Evolutionary conservation across 2,113 vertebrate genomes (phyloP).

Genomic region (Oreochromis niloticus): DNA sequence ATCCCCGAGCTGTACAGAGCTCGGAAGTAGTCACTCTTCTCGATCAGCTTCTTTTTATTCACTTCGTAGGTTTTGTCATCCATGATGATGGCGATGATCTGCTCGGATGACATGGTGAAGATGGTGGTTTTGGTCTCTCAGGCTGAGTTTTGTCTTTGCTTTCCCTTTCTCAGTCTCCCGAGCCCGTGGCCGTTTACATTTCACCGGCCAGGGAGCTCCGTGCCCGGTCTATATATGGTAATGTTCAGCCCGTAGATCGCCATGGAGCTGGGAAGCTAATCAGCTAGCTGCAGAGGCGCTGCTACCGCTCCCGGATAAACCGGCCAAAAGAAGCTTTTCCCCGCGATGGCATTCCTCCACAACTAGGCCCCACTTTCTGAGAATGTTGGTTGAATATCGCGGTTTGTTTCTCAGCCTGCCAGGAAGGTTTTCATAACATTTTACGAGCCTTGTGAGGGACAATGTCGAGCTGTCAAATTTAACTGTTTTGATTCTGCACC

Average conservation of each 20-base stretch:
- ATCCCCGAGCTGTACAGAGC: constrained; percentile 94
- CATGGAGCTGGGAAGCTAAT: constrained; percentile 15
- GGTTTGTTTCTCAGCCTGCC: neutral
- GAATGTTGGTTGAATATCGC: neutral
- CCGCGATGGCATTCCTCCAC: neutral
- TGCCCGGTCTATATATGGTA: constrained; percentile 71
- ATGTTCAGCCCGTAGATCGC: constrained; percentile 56
- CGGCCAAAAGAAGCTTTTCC: neutral
- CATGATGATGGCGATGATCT: constrained; percentile 83
- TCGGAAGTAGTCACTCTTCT: constrained; percentile 94
- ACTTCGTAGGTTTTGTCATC: constrained; percentile 85
- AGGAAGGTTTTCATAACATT: neutral
- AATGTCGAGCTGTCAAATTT: neutral
- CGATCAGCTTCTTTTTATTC: constrained; percentile 87
- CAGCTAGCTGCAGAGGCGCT: neutral
- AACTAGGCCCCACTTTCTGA: neutral
- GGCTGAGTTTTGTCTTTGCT: neutral
- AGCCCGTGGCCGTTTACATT: constrained; percentile 55
- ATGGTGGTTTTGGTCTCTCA: neutral
- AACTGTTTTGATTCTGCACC: constrained; percentile 54
- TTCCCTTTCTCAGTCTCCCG: neutral
- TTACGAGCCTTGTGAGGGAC: neutral
- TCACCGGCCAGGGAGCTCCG: constrained; percentile 33
- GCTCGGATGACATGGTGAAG: constrained; percentile 77
- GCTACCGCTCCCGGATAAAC: neutral